These are phyloP conservation scores for Archaeoteleia sp. DNA, from an alignment of 2,888 invertebrate genomes.

Conservation along the genomic window DNA sequence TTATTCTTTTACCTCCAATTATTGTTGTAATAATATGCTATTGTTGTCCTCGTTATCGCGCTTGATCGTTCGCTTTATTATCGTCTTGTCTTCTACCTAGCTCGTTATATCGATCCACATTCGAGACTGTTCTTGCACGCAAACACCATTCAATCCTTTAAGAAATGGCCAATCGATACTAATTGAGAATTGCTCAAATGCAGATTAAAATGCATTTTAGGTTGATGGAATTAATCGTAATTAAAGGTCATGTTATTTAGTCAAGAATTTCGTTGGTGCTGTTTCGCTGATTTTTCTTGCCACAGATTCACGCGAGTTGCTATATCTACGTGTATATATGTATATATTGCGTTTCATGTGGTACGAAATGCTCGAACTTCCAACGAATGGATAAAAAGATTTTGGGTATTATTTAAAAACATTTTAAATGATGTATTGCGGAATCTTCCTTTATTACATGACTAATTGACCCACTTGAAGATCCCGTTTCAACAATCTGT, in stretches of 20 bases:
- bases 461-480: conserved; percentile 46
- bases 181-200: neutral
- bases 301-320: conserved; percentile 29
- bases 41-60: conserved; percentile 32
- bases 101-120: conserved; percentile 9
- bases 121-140: neutral
- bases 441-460: conserved; percentile 20
- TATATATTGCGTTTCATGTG: conserved; percentile 36
- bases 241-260: neutral
- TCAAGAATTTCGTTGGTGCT: conserved; percentile 26
- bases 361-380: conserved; percentile 21
- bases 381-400: conserved; percentile 4
- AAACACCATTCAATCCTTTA: conserved; percentile 2
- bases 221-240: too few relatives aligned
- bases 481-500: conserved; percentile 30
- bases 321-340: conserved; percentile 30
- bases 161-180: neutral
- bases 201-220: too few relatives aligned
- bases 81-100: conserved; percentile 24
- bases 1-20: conserved; percentile 40
- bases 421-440: neutral
- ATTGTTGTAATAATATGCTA: conserved; percentile 41
- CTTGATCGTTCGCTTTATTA: conserved; percentile 23
- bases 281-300: conserved; percentile 20
- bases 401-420: conserved; percentile 8